Evolutionary conservation across 1,140 invertebrate genomes (phyloP).

Genomic region (Monochamus saltuarius): DNA sequence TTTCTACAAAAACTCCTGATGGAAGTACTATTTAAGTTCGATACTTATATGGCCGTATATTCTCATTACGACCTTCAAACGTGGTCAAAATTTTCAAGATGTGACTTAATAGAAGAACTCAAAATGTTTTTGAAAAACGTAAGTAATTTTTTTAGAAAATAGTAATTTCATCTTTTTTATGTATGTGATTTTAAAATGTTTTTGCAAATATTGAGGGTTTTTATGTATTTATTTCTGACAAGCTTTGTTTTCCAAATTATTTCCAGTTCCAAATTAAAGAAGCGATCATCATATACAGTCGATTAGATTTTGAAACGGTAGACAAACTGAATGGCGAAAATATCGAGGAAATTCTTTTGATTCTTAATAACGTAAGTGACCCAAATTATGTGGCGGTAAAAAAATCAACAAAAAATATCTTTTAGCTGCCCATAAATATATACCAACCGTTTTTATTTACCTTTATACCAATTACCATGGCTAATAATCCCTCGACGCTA

Average conservation of each 20-base stretch:
- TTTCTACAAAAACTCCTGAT: conserved; percentile 1
- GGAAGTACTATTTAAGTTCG: conserved; percentile 29
- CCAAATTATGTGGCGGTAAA: background rate
- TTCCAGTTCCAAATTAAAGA: conserved; percentile 34
- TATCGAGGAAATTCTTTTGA: conserved; percentile 29
- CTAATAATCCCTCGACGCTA: conserved; percentile 25
- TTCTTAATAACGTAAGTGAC: conserved; percentile 33
- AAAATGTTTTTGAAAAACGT: conserved; percentile 28
- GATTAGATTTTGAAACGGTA: conserved; percentile 20
- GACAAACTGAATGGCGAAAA: conserved; percentile 20
- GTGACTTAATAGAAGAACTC: conserved; percentile 33
- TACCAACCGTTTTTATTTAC: conserved; percentile 32
- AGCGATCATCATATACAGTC: conserved; percentile 32
- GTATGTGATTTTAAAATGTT: no score
- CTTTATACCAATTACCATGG: conserved; percentile 38
- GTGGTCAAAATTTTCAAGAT: conserved; percentile 33
- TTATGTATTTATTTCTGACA: background rate
- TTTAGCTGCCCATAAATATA: conserved; percentile 19
- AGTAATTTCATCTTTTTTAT: no score
- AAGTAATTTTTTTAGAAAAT: conserved; percentile 1
- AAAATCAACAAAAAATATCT: background rate
- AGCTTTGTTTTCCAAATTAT: background rate
- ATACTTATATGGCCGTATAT: conserved; percentile 34
- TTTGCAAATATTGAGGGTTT: background rate
- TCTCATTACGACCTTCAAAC: conserved; percentile 8